Base-by-base conservation (phyloP, 30 jellyfish, hydroid and myxozoan genomes). In the Aurelia aurita complex sp. Pacific region DNA sequence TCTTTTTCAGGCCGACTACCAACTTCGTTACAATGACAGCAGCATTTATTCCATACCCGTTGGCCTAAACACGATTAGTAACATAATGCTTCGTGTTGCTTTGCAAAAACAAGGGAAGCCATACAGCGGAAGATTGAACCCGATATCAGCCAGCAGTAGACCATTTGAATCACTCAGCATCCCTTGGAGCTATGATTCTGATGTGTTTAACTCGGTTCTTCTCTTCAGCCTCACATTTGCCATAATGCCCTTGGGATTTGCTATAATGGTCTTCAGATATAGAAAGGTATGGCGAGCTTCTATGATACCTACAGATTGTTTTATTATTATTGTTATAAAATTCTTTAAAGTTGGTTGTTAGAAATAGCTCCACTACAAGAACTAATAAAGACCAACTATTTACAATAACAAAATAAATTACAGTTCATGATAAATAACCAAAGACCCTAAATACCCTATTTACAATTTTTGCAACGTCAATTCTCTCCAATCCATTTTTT, bases 41-140 rank as follows among this genome's bases (percentile, higher is more conserved):
- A 75, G 83, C 34, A 42, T 90, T 16, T 82, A 76, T 77, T 90
- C 97, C 19, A 83, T 90, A 23, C 97, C 97, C 2, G 95, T 90
- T 66, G 97, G 97, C 18, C 62, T 90, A 66, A 90, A 73, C 89
- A 84, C 95, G 13, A 84, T 90, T 78, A 83, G 89, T 66, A 90
- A 90, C 52, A 51, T 81, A 1, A 83, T 55, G 88, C 86, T 76
- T 29, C 78, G 89, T 51, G 62, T 77, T 18, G 95, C 91, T 16
- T 32, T 85, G 81, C 78, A 75, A 52, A 78, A 77, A 50, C 70
- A 82, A 9, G 88, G 91, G 42, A 78, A 61, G 17, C n/a, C 88
- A 38, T 73, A 75, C 72, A 65, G 32, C 23, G 87, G 89, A 10
- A 52, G 78, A 32, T 17, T 67, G 17, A 73, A 78, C 42, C 88